Percentiles rank a stretch among this genome's conserved stretches.
Evolutionary conservation across 2,113 vertebrate species (phyloP).

Genomic region (Malurus alboscapulatus): DNA sequence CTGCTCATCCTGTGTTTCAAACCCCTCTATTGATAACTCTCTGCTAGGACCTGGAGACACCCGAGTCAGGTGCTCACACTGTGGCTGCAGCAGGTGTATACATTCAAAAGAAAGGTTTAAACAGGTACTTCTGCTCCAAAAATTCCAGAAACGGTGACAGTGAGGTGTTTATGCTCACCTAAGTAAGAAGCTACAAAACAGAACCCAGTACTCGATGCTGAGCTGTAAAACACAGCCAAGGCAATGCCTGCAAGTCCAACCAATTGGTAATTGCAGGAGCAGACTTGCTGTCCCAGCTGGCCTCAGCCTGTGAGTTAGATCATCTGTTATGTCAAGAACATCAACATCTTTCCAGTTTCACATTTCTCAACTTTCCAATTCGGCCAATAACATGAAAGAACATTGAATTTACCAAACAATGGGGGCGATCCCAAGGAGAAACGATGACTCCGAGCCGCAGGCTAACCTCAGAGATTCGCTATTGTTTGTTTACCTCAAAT

Average conservation of each 20-base stretch:
- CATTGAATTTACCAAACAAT: conserved; percentile 50
- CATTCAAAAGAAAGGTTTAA: neutral
- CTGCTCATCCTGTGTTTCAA: neutral
- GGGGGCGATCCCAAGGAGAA: neutral
- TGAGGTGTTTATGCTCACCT: neutral
- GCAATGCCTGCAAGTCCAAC: neutral
- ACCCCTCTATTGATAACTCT: neutral
- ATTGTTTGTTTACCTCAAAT: conserved; percentile 29
- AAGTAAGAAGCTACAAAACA: neutral
- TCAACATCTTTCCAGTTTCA: conserved; percentile 26
- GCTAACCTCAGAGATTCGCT: neutral
- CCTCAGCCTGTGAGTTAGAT: neutral
- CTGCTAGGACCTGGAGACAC: neutral
- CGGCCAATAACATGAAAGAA: conserved; percentile 43
- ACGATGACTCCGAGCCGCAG: neutral
- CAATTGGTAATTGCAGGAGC: neutral
- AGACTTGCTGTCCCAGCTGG: neutral
- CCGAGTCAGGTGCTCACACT: neutral
- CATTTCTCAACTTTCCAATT: conserved; percentile 28
- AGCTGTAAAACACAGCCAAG: neutral
- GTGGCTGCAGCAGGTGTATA: neutral
- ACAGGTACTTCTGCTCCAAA: neutral
- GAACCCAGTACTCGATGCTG: neutral
- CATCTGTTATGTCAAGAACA: neutral
- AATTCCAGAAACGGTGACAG: neutral